Conservation (phyloP, 2,888 invertebrate species). For the Hermodice carunculata region DNA sequence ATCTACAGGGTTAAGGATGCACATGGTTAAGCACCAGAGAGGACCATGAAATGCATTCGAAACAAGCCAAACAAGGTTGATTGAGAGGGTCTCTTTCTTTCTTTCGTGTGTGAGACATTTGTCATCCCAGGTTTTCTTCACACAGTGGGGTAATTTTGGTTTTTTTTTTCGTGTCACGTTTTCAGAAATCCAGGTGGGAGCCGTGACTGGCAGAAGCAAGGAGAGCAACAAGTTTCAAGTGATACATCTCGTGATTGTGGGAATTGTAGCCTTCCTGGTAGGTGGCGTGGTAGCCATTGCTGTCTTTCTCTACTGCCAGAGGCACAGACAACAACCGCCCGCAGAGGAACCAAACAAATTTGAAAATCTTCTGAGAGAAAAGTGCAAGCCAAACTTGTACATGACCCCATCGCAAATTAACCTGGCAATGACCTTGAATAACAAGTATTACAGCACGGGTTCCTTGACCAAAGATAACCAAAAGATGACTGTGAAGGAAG, state of each 20-base stretch:
- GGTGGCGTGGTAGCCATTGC: constrained; percentile 46
- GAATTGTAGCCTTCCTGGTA: constrained; percentile 45
- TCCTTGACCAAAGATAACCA: constrained; percentile 32
- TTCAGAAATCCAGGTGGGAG: constrained; percentile 11
- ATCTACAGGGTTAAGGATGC: no score
- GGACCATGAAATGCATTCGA: no score
- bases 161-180: no score
- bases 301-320: constrained; percentile 44
- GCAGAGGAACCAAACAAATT: constrained; percentile 6
- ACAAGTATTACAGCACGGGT: constrained; percentile 24
- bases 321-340: constrained; percentile 10
- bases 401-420: constrained; percentile 29
- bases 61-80: no score
- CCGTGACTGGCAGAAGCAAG: no score
- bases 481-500: constrained; percentile 44
- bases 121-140: no score
- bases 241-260: constrained; percentile 47
- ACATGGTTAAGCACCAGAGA: no score
- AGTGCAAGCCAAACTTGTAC: constrained; percentile 21
- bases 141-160: no score
- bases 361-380: constrained; percentile 6
- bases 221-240: constrained; percentile 16
- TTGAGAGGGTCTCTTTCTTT: no score
- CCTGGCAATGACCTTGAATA: constrained; percentile 22
- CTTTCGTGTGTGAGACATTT: no score